Percentiles rank a stretch among this genome's conserved stretches.
phyloP scores from a whole-genome alignment of 2,888 invertebrate genomes.

The Melikaiella ostensackeni region DNA sequence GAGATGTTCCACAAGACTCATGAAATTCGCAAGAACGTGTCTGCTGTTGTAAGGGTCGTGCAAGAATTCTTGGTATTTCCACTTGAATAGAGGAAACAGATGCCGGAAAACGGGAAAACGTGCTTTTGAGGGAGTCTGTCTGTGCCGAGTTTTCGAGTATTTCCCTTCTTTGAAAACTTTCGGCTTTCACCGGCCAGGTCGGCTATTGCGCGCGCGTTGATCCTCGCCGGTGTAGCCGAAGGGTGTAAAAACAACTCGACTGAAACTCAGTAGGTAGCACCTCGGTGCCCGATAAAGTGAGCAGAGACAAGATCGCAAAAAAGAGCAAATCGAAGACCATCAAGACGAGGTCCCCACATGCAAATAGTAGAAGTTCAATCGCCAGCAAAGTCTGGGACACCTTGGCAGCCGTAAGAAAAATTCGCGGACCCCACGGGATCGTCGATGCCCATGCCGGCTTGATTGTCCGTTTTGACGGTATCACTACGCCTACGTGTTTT shows the following conservation, averaged over 20 bases:
- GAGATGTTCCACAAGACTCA: constrained; percentile 6
- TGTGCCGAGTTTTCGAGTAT: not conserved
- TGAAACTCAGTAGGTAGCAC: constrained; percentile 52
- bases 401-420: constrained; percentile 63
- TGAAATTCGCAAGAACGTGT: constrained; percentile 27
- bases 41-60: not conserved
- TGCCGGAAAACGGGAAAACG: constrained; percentile 30
- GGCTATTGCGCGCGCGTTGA: constrained; percentile 37
- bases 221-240: constrained; percentile 28
- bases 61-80: constrained; percentile 21
- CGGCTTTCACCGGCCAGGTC: constrained; percentile 27
- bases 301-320: constrained; percentile 63
- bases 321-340: constrained; percentile 59
- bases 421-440: constrained; percentile 59
- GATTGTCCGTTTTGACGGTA: constrained; percentile 52
- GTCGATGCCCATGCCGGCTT: constrained; percentile 57
- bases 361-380: constrained; percentile 56
- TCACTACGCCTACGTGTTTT: constrained; percentile 31
- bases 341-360: constrained; percentile 53
- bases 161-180: constrained; percentile 24
- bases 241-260: constrained; percentile 40
- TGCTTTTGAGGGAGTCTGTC: constrained; percentile 24
- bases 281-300: constrained; percentile 59
- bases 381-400: constrained; percentile 70
- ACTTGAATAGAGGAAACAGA: constrained; percentile 30